Base-by-base conservation (phyloP, 2,113 vertebrate genomes). In the Psilopogon haemacephalus region DNA sequence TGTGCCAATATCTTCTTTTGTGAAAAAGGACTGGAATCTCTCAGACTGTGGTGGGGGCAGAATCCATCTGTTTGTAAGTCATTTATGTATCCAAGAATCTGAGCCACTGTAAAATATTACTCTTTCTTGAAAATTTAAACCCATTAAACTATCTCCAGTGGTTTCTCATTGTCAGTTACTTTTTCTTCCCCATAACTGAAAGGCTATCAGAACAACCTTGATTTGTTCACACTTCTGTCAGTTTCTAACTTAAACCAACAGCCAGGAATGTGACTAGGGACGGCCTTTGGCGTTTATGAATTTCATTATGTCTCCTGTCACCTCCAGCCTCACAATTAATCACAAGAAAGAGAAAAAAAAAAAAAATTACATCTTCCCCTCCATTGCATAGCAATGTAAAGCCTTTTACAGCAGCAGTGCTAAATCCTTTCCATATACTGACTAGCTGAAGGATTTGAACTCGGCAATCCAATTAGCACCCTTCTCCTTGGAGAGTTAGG, bases 221-320 rank as follows among this genome's bases (percentile, higher is more conserved):
- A 97, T 97, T 97, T 96, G 96, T 96, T 97, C 96, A 94, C 96
- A 93, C 93, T 95, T 77, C 93, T 96, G 95, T 95, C 95, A 88
- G 91, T 84, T 93, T 86, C 93, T 87, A 96, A 95, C 92, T 90
- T 94, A 96, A 96, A 91, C 91, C 91, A 91, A 91, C 95, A 96
- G 94, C 81, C 93, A 96, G 95, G 96, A 97, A 97, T 96, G 95
- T 96, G 96, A 91, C 88, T 88, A 73, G 84, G 88, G 94, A 97
- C 14, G 72, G 95, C 95, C 94, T 97, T 94, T 93, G 88, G 96
- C 95, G 94, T 94, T 94, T 96, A 95, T 94, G 88, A 96, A 96
- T 97, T 97, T 96, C 94, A 87, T 96, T 97, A 88, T 94, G 81
- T 94, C 95, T 96, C 72, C 88, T 93, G 94, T 94, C 96, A 95